Conservation (phyloP, 2,113 vertebrate species). For the Aldabrachelys gigantea region DNA sequence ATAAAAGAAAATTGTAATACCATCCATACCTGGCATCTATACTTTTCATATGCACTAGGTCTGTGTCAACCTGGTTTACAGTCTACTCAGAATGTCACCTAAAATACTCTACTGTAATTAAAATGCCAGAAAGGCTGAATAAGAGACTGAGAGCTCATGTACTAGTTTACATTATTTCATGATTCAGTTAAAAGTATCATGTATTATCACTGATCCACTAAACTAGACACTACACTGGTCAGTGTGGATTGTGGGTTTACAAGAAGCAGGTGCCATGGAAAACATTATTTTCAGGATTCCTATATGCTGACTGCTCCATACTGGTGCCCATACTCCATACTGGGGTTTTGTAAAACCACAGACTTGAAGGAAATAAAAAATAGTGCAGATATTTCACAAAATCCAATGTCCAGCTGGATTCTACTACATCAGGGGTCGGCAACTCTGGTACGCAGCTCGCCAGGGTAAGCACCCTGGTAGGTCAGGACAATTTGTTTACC, state of each 20-base stretch:
- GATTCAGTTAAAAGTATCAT: constrained; percentile 3
- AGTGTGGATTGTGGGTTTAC: background rate
- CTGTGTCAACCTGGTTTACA: background rate
- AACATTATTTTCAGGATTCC: background rate
- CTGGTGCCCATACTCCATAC: background rate
- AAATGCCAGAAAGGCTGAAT: background rate
- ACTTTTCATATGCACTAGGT: background rate
- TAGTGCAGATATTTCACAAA: background rate
- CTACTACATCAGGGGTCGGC: background rate
- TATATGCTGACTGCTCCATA: background rate
- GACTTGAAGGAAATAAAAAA: background rate
- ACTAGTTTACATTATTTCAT: background rate
- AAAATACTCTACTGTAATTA: background rate
- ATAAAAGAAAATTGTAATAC: background rate
- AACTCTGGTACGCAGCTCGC: too few species aligned
- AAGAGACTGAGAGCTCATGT: background rate
- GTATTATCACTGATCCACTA: background rate
- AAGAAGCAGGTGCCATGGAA: background rate
- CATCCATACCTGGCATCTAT: background rate
- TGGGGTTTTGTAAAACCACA: background rate
- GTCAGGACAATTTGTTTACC: too few species aligned
- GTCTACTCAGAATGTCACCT: background rate
- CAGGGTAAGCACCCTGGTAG: too few species aligned
- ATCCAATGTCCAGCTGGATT: background rate
- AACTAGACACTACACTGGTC: background rate